These are phyloP conservation scores for Takifugu rubripes DNA, from an alignment of 2,797 vertebrate species.

Conservation along the genomic window DNA sequence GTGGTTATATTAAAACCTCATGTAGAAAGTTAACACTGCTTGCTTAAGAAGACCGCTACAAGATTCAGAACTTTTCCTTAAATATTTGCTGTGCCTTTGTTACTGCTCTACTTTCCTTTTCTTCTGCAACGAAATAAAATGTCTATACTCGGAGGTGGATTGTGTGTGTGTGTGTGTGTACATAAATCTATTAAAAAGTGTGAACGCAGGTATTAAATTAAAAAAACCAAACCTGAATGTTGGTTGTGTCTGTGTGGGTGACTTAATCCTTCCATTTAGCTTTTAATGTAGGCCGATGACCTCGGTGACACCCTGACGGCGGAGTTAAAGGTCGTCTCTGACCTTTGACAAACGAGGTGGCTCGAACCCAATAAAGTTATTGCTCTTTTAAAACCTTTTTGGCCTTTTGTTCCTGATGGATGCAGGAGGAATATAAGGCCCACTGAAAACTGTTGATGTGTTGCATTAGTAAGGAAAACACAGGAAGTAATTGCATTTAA, in stretches of 20 bases:
- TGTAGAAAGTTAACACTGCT: conserved; percentile 29
- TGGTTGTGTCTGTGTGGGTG: conserved; percentile 37
- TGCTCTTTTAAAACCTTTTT: too few relatives aligned
- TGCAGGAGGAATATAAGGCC: too few relatives aligned
- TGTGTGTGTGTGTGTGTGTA: conserved; percentile 55
- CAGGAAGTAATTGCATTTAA: too few relatives aligned
- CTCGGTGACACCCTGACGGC: too few relatives aligned
- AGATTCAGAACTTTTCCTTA: conserved; percentile 44
- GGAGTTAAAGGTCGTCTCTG: too few relatives aligned
- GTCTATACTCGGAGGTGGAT: conserved; percentile 47
- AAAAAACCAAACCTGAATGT: conserved; percentile 37
- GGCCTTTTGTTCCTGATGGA: too few relatives aligned
- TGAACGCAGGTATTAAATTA: conserved; percentile 70
- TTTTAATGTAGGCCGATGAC: background rate
- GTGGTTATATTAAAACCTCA: conserved; percentile 41
- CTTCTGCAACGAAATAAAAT: background rate
- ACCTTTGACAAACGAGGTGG: too few relatives aligned
- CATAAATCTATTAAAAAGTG: conserved; percentile 76
- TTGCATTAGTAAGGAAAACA: too few relatives aligned
- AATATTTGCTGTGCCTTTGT: conserved; percentile 56
- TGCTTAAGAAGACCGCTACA: conserved; percentile 35
- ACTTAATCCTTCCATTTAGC: background rate
- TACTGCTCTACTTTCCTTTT: conserved; percentile 13
- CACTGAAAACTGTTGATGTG: too few relatives aligned
- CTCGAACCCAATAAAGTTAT: too few relatives aligned